These are phyloP conservation scores for Drosophila planitibia DNA, from an alignment of 2,888 invertebrate genomes.

Conservation along the genomic window DNA sequence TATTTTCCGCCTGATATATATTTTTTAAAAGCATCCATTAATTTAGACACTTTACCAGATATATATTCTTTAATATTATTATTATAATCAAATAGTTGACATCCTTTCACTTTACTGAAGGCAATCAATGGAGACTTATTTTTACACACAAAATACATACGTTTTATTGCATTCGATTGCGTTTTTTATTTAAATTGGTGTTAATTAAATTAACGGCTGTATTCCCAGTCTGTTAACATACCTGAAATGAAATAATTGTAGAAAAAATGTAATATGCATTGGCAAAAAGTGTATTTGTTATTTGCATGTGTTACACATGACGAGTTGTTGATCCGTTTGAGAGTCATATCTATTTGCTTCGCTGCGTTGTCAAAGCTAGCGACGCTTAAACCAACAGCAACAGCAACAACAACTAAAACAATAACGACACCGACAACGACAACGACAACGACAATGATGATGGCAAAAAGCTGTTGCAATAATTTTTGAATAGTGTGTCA, in stretches of 20 bases:
- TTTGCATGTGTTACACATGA: conserved; percentile 40
- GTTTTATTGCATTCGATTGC: conserved; percentile 23
- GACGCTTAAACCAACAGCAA: conserved; percentile 37
- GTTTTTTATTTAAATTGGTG: conserved; percentile 39
- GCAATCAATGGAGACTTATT: conserved; percentile 26
- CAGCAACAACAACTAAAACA: conserved; percentile 8
- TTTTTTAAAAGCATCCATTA: background rate
- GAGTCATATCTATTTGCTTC: conserved; percentile 45
- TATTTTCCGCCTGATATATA: background rate
- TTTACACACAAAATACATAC: conserved; percentile 10
- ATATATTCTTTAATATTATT: background rate
- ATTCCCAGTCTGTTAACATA: conserved; percentile 56
- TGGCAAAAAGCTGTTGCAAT: conserved; percentile 75
- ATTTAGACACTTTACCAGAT: background rate
- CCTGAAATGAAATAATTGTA: conserved; percentile 65
- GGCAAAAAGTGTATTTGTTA: conserved; percentile 47
- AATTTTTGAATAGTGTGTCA: conserved; percentile 80
- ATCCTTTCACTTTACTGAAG: conserved; percentile 5
- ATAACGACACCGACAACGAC: conserved; percentile 8
- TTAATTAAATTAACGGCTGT: conserved; percentile 62
- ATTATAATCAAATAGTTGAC: conserved; percentile 35
- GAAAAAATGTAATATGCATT: conserved; percentile 34
- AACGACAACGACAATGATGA: conserved; percentile 29
- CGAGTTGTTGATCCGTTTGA: conserved; percentile 40
- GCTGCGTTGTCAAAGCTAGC: conserved; percentile 48